A percentile compares a stretch with the other conserved stretches of the same genome.
Evolutionary conservation across 2,888 invertebrate species (phyloP).

Genomic region (Miltochrista miniata): DNA sequence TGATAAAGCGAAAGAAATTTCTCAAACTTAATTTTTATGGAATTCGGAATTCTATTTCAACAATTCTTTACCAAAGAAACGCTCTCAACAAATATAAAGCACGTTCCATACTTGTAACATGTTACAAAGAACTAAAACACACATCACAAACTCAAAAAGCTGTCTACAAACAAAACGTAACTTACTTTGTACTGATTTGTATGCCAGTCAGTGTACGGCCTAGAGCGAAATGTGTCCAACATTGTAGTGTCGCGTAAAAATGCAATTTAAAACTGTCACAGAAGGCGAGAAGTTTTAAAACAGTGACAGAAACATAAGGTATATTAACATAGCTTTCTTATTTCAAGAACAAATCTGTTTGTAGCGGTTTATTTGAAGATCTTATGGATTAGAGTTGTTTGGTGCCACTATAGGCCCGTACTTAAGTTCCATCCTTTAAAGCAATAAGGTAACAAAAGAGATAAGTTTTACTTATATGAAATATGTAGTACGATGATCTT

Average conservation of each 20-base stretch:
- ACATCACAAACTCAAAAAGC: background rate
- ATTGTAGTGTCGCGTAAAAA: slow-evolving; percentile 36
- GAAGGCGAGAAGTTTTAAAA: slow-evolving; percentile 30
- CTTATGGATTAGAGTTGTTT: slow-evolving; percentile 11
- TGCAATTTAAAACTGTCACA: slow-evolving; percentile 40
- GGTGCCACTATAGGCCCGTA: no score
- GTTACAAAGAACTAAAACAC: background rate
- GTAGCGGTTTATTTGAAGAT: slow-evolving; percentile 12
- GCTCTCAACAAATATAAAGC: background rate
- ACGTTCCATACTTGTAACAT: background rate
- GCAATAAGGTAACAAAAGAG: no score
- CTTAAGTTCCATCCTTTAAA: no score
- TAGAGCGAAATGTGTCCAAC: slow-evolving; percentile 20
- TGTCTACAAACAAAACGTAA: background rate
- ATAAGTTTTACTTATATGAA: no score
- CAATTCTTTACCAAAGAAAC: no score
- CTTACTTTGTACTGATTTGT: slow-evolving; percentile 12
- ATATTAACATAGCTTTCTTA: slow-evolving; percentile 34
- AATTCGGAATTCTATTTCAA: no score
- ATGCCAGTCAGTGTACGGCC: slow-evolving; percentile 8
- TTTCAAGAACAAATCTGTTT: slow-evolving; percentile 5
- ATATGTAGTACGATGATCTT: no score
- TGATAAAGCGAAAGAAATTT: no score
- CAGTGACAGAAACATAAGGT: slow-evolving; percentile 27
- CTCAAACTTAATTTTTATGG: no score